Conservation (phyloP, 2,797 vertebrate genomes). For the Mallotus villosus region DNA sequence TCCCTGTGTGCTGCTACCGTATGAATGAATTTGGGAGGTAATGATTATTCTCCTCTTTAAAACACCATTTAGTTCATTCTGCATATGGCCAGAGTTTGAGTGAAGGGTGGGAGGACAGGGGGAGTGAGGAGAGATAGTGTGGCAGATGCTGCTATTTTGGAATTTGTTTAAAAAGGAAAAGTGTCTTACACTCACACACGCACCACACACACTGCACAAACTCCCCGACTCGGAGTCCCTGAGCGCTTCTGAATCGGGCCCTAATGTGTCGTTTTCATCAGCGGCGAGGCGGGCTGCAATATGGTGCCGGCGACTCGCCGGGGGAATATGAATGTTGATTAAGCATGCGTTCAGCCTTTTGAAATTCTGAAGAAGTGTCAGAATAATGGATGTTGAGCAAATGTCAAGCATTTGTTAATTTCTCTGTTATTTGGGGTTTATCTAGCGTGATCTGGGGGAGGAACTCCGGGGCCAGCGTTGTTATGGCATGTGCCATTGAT, state of each 20-base stretch:
- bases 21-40: conserved; percentile 98
- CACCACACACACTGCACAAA: conserved; percentile 35
- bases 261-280: conserved; percentile 99
- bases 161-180: conserved; percentile 87
- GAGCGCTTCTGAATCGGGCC: conserved; percentile 91
- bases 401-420: conserved; percentile 99
- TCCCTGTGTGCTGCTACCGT: conserved; percentile 87
- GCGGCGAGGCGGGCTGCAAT: conserved; percentile 96
- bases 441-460: conserved; percentile 85
- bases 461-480: conserved; percentile 73
- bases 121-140: conserved; percentile 50
- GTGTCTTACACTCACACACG: conserved; percentile 47
- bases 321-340: conserved; percentile 99
- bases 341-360: conserved; percentile 99
- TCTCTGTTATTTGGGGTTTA: conserved; percentile 99
- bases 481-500: conserved; percentile 99
- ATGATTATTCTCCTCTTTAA: conserved; percentile 89
- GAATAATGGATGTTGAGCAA: conserved; percentile 99
- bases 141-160: conserved; percentile 92
- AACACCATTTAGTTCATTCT: conserved; percentile 88
- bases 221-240: conserved; percentile 83
- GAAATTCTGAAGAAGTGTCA: conserved; percentile 99
- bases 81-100: conserved; percentile 78
- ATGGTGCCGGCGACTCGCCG: conserved; percentile 92
- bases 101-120: conserved; percentile 56